Conservation (phyloP, 2,888 invertebrate genomes). For the Temnothorax unifasciatus region DNA sequence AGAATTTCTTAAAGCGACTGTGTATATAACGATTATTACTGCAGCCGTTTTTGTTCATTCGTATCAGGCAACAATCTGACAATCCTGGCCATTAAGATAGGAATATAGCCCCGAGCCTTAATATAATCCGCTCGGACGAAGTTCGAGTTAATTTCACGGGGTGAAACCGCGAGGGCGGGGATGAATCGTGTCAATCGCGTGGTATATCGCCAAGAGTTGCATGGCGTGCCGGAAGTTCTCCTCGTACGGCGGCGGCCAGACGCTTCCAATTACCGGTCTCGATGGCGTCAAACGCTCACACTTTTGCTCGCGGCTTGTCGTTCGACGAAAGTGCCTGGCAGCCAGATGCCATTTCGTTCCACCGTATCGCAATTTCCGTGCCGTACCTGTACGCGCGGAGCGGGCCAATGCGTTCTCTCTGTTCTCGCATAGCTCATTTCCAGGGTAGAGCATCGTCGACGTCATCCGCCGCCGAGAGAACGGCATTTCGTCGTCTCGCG, state of each 20-base stretch:
- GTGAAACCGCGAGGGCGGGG: not conserved
- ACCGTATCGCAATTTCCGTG: slow-evolving; percentile 71
- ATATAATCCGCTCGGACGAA: slow-evolving; percentile 7
- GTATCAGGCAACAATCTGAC: not conserved
- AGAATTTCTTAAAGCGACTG: not conserved
- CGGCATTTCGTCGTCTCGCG: slow-evolving; percentile 38
- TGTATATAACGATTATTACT: not conserved
- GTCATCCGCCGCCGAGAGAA: slow-evolving; percentile 30
- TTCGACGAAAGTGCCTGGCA: slow-evolving; percentile 57
- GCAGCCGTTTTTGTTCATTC: not conserved
- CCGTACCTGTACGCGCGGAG: slow-evolving; percentile 40
- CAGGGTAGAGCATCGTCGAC: slow-evolving; percentile 58
- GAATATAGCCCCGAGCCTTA: not conserved
- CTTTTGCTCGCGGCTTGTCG: slow-evolving; percentile 62
- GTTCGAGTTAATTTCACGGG: slow-evolving; percentile 18
- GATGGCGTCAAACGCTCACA: slow-evolving; percentile 67
- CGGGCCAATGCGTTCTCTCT: slow-evolving; percentile 6
- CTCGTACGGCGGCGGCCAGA: slow-evolving; percentile 29
- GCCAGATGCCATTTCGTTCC: slow-evolving; percentile 66
- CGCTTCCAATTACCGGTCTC: slow-evolving; percentile 73
- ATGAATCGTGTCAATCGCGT: slow-evolving; percentile 9
- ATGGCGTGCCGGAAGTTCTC: slow-evolving; percentile 38
- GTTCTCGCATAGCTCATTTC: slow-evolving; percentile 64
- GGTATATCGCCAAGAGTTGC: slow-evolving; percentile 14
- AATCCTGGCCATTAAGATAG: not conserved